A percentile compares a stretch with the other conserved stretches of the same genome.
Evolutionary conservation across 2,113 vertebrate species (phyloP).

Genomic region (Taurulus bubalis): DNA sequence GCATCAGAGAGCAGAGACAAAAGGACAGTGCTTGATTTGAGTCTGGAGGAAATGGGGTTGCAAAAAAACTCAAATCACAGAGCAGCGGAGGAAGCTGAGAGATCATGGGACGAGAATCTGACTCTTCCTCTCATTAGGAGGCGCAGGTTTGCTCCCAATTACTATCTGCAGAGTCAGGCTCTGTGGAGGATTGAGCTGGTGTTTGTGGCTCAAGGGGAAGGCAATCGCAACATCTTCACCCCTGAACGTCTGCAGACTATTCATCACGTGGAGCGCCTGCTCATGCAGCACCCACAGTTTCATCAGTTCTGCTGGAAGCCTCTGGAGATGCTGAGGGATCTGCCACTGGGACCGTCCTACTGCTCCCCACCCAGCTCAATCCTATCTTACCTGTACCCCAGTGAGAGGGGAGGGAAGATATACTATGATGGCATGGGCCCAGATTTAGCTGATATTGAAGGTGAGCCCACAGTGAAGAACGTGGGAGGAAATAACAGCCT

Average conservation of each 20-base stretch:
- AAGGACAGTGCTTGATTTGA: conserved; percentile 32
- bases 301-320: conserved; percentile 98
- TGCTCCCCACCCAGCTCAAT: conserved; percentile 95
- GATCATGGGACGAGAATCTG: conserved; percentile 22
- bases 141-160: conserved; percentile 80
- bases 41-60: not conserved
- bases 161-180: conserved; percentile 92
- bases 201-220: conserved; percentile 91
- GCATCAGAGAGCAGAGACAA: conserved; percentile 2
- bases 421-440: conserved; percentile 98
- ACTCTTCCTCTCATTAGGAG: conserved; percentile 57
- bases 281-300: conserved; percentile 96
- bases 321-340: conserved; percentile 91
- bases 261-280: conserved; percentile 91
- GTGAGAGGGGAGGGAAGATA: conserved; percentile 93
- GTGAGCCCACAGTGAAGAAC: conserved; percentile 74
- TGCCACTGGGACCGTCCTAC: conserved; percentile 93
- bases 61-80: conserved; percentile 27
- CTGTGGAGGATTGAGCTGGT: conserved; percentile 97
- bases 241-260: conserved; percentile 92
- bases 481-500: not conserved
- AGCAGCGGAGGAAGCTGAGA: conserved; percentile 17
- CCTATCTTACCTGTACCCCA: conserved; percentile 97
- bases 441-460: conserved; percentile 94
- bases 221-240: conserved; percentile 96